A percentile compares a stretch with the other conserved stretches of the same genome.
These are phyloP conservation scores for Gobius niger DNA, from an alignment of 2,113 vertebrate species.

Conservation along the genomic window DNA sequence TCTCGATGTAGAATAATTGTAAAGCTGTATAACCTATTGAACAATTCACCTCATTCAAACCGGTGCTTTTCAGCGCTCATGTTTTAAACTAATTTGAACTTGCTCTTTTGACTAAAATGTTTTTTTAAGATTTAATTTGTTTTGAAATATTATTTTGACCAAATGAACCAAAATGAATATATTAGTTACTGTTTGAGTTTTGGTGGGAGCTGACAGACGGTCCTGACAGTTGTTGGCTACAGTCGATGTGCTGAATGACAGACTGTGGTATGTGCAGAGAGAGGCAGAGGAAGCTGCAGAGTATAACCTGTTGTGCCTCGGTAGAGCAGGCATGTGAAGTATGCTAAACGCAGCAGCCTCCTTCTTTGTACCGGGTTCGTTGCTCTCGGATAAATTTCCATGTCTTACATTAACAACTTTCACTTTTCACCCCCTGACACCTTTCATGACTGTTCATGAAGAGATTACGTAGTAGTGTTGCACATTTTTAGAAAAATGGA, in stretches of 20 bases:
- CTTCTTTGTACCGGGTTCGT: constrained; percentile 12
- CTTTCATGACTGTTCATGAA: background rate
- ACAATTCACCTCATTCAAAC: background rate
- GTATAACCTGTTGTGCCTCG: constrained; percentile 27
- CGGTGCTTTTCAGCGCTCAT: no score
- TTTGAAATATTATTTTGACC: no score
- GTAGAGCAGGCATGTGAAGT: constrained; percentile 49
- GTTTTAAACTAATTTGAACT: no score
- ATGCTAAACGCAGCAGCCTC: constrained; percentile 13
- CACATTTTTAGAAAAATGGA: no score
- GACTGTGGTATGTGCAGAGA: constrained; percentile 28
- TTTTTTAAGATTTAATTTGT: no score
- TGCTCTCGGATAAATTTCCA: constrained; percentile 24
- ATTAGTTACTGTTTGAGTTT: no score
- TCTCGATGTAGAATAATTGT: background rate
- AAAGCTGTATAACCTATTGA: background rate
- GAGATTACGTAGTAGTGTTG: background rate
- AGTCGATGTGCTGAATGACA: constrained; percentile 55
- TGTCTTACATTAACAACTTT: constrained; percentile 6
- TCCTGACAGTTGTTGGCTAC: constrained; percentile 23
- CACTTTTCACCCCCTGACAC: background rate
- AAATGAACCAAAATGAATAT: no score
- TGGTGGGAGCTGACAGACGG: constrained; percentile 17
- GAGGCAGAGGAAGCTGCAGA: constrained; percentile 36
- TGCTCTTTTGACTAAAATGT: no score